phyloP scores from a whole-genome alignment of 2,888 invertebrate species.

The Sesamia inferens region DNA sequence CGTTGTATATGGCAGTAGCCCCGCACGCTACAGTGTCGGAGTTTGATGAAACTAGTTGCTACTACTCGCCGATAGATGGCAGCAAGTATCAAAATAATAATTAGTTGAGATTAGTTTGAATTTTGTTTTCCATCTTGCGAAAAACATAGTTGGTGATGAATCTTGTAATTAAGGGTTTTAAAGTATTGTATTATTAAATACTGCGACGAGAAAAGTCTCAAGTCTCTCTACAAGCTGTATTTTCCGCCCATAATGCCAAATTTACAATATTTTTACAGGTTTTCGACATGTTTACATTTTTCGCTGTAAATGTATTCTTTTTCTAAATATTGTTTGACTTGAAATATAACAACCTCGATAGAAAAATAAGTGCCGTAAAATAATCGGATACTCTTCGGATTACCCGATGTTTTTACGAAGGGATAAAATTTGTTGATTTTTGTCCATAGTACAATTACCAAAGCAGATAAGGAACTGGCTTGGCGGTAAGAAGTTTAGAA shows the following conservation, averaged over 20 bases:
- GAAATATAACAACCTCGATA: slow-evolving; percentile 6
- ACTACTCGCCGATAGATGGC: slow-evolving; percentile 95
- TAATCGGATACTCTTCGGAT: background rate
- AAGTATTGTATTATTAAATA: background rate
- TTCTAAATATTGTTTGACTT: background rate
- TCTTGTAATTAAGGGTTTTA: slow-evolving; percentile 12
- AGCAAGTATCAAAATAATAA: slow-evolving; percentile 90
- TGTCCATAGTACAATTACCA: no score
- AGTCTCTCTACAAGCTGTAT: slow-evolving; percentile 8
- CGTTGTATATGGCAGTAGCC: slow-evolving; percentile 95
- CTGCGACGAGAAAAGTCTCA: slow-evolving; percentile 2
- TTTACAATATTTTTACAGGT: slow-evolving; percentile 59
- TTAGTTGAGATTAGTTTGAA: background rate
- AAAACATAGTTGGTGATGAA: background rate
- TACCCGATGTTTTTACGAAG: slow-evolving; percentile 4
- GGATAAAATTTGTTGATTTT: no score
- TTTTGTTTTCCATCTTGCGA: background rate
- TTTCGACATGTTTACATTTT: slow-evolving; percentile 50
- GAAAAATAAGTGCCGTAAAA: slow-evolving; percentile 2
- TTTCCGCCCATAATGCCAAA: slow-evolving; percentile 60
- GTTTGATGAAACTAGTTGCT: slow-evolving; percentile 96
- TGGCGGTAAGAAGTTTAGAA: no score
- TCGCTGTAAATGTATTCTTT: slow-evolving; percentile 14
- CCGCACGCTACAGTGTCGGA: slow-evolving; percentile 96
- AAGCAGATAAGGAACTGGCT: no score